Evolutionary conservation across 2,888 invertebrate genomes (phyloP).

Genomic region (Noctua fimbriata): DNA sequence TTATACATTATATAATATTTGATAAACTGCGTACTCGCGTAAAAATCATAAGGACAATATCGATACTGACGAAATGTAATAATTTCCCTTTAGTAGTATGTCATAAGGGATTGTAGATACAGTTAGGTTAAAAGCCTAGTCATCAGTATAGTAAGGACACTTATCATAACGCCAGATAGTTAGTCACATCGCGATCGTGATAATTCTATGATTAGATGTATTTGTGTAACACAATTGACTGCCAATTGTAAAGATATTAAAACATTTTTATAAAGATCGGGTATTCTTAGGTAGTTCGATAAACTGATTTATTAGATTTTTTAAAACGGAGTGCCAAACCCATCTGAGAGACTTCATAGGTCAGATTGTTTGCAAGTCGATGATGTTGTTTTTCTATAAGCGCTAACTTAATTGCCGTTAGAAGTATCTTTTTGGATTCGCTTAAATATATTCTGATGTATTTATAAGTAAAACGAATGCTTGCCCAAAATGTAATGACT

Average conservation of each 20-base stretch:
- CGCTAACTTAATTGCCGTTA: conserved; percentile 66
- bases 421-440: conserved; percentile 65
- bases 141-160: conserved; percentile 76
- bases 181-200: conserved; percentile 83
- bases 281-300: conserved; percentile 88
- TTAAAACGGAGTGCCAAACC: conserved; percentile 86
- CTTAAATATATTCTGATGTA: conserved; percentile 72
- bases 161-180: conserved; percentile 85
- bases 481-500: conserved; percentile 86
- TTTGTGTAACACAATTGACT: conserved; percentile 88
- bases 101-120: conserved; percentile 86
- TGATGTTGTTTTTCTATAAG: conserved; percentile 73
- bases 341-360: conserved; percentile 71
- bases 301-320: conserved; percentile 86
- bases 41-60: conserved; percentile 90
- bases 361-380: conserved; percentile 71
- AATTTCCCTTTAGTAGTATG: conserved; percentile 83
- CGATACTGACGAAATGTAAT: conserved; percentile 88
- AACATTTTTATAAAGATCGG: conserved; percentile 85
- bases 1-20: conserved; percentile 87
- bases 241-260: conserved; percentile 86
- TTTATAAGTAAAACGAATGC: conserved; percentile 81
- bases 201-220: conserved; percentile 86
- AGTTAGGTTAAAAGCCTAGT: conserved; percentile 80
- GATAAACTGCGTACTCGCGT: conserved; percentile 89